Conservation (phyloP, 2,888 invertebrate genomes). For the Dasysyrphus tricinctus region DNA sequence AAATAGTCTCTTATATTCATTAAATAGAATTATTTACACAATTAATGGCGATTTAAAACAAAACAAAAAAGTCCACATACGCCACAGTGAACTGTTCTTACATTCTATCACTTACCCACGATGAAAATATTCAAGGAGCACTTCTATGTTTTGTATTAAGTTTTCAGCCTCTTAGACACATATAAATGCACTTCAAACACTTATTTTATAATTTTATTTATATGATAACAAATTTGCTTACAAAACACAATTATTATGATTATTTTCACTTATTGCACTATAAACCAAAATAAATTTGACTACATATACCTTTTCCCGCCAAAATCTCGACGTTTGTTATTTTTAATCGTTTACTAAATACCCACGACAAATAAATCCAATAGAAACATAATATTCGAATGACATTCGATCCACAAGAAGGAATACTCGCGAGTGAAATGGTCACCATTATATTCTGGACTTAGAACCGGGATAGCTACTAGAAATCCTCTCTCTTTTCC, state of each 20-base stretch:
- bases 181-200: not conserved
- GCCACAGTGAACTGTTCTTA: slow-evolving; percentile 20
- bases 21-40: too few species aligned
- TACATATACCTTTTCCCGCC: slow-evolving; percentile 30
- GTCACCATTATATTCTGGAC: slow-evolving; percentile 50
- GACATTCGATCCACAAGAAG: slow-evolving; percentile 41
- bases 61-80: slow-evolving; percentile 9
- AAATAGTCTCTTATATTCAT: too few species aligned
- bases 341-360: slow-evolving; percentile 7
- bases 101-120: slow-evolving; percentile 19
- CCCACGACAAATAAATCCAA: not conserved
- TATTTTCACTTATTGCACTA: not conserved
- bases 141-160: too few species aligned
- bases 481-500: slow-evolving; percentile 52
- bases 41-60: too few species aligned
- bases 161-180: not conserved
- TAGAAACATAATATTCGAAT: not conserved
- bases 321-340: not conserved
- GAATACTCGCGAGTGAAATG: slow-evolving; percentile 62
- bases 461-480: slow-evolving; percentile 58
- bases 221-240: too few species aligned
- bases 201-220: too few species aligned
- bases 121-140: not conserved
- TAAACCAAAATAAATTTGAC: not conserved
- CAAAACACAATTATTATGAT: not conserved